Base-by-base conservation (phyloP, 2,113 vertebrate genomes). In the Geococcyx californianus region DNA sequence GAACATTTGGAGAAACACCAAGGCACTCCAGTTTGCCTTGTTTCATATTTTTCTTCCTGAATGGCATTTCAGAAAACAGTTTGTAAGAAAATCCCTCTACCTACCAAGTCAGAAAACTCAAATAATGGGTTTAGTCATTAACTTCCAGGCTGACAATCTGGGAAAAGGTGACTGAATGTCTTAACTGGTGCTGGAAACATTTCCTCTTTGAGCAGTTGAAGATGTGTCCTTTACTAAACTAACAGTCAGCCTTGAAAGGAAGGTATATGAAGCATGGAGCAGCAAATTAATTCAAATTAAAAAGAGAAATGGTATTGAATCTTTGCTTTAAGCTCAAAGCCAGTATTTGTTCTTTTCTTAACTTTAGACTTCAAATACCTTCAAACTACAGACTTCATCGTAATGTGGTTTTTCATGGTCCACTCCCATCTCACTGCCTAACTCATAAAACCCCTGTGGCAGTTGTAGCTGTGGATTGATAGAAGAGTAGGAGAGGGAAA, bases 231-330 rank as follows among this genome's bases (percentile, higher is more conserved):
- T 93, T 87, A 16, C 52, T 85, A 83, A 91, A 89, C 78, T 87
- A 94, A 79, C 64, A 89, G 93, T 79, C 74, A 93, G 66, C 70
- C 87, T 96, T 93, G 87, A 89, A 79, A 89, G 45, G 58, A 93
- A 94, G 83, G 80, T 62, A 66, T 56, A 92, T 83, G 94, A 95
- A 87, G 67, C 70, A 69, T 76, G 70, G 45, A 62, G 66, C 74
- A 87, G 91, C 45, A 58, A 83, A 97, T 94, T 73, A 94, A 91
- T 94, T 82, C 40, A 76, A 76, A 91, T 93, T 93, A 85, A 82
- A 84, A 85, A 76, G 84, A 69, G 20, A 85, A 84, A 62, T 13
- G 19, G 34, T 45, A 28, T 45, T 68, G 74, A 90, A 83, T 87
- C 70, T 77, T 56, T 56, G 19, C 59, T 87, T 91, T 76, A 83